phyloP scores from a whole-genome alignment of 2,113 vertebrate species.

The Phaethon lepturus region DNA sequence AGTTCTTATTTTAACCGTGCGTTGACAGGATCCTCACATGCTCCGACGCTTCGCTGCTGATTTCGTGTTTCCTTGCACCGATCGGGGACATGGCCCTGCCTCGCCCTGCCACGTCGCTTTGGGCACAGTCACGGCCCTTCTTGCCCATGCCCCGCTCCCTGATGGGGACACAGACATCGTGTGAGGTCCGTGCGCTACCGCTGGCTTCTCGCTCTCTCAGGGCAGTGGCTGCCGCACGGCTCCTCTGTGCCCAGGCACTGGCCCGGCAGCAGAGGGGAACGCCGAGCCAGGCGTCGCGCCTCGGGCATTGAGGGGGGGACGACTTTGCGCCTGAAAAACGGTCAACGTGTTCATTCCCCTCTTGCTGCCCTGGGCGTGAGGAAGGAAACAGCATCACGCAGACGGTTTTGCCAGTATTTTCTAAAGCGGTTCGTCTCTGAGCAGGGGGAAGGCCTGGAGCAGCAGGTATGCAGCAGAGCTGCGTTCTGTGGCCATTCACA shows the following conservation, averaged over 20 bases:
- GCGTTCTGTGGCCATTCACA: neutral
- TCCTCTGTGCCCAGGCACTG: rapidly evolving
- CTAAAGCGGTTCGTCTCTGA: neutral
- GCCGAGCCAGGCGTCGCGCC: rapidly evolving
- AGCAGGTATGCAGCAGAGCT: neutral
- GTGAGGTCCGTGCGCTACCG: rapidly evolving
- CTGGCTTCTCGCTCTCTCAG: rapidly evolving
- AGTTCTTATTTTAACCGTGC: neutral
- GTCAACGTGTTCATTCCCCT: neutral
- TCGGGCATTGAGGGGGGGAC: rapidly evolving
- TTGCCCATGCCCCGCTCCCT: rapidly evolving
- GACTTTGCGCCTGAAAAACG: neutral
- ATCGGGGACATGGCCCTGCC: neutral
- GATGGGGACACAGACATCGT: no score
- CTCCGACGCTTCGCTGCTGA: neutral
- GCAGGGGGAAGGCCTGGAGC: neutral
- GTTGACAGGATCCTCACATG: neutral
- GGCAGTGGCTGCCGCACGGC: rapidly evolving
- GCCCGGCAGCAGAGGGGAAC: neutral
- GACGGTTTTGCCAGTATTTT: neutral
- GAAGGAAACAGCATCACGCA: rapidly evolving
- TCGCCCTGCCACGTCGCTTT: rapidly evolving
- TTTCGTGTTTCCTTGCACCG: neutral
- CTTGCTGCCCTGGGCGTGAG: rapidly evolving
- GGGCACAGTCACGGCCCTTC: rapidly evolving